Conservation (phyloP, 2,888 invertebrate species). For the Acanthococcus lagerstroemiae region DNA sequence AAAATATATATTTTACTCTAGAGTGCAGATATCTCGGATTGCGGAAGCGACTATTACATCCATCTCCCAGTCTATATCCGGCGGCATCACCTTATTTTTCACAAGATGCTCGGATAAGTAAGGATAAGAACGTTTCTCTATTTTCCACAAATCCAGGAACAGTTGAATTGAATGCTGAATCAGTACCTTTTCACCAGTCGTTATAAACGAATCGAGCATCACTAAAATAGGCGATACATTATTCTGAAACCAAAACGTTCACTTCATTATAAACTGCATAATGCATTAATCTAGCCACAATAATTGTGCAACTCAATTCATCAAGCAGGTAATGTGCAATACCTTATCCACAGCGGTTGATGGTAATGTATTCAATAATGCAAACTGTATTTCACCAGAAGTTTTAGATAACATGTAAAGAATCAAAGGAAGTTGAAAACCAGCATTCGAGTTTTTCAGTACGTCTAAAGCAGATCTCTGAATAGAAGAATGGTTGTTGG, state of each 20-base stretch:
- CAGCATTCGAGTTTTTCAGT: background rate
- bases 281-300: too few species aligned
- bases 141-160: slow-evolving; percentile 11
- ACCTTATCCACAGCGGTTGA: slow-evolving; percentile 4
- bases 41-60: slow-evolving; percentile 1
- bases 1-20: background rate
- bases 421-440: slow-evolving; percentile 6
- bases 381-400: background rate
- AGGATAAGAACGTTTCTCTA: slow-evolving; percentile 16
- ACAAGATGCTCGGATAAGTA: slow-evolving; percentile 4
- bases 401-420: background rate
- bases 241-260: background rate
- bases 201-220: background rate
- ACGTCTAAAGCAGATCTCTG: background rate
- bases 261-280: too few species aligned
- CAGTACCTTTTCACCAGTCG: background rate
- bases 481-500: background rate
- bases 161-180: background rate
- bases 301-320: too few species aligned
- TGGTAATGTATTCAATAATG: slow-evolving; percentile 5
- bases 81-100: background rate
- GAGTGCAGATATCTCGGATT: slow-evolving; percentile 13
- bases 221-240: slow-evolving; percentile 3
- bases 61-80: background rate
- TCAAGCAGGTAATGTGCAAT: too few species aligned